phyloP scores from a whole-genome alignment of 2,113 vertebrate genomes.

The Piaya cayana region DNA sequence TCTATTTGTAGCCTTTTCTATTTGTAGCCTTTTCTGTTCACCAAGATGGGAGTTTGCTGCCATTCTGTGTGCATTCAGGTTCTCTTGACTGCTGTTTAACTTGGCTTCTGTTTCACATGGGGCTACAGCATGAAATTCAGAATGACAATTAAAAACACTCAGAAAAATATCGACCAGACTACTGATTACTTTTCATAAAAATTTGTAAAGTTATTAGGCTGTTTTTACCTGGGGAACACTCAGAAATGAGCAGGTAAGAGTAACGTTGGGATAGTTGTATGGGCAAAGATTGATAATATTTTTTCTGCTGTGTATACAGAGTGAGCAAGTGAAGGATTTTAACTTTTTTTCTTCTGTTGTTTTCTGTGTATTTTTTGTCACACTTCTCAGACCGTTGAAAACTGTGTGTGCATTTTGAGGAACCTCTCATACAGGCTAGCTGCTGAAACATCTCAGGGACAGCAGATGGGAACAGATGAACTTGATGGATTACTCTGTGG shows the following conservation, averaged over 20 bases:
- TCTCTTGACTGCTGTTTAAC: not conserved
- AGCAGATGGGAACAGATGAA: conserved; percentile 96
- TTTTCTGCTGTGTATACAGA: not conserved
- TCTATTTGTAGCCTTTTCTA: not conserved
- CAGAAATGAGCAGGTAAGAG: not conserved
- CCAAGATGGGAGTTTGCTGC: not conserved
- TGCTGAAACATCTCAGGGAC: conserved; percentile 98
- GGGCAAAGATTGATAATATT: not conserved
- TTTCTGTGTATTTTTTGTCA: not conserved
- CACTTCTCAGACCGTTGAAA: conserved; percentile 91
- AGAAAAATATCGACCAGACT: not conserved
- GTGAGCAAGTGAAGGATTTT: not conserved
- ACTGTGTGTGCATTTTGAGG: conserved; percentile 99
- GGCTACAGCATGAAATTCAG: not conserved
- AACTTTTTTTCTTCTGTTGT: not conserved
- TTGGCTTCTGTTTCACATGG: not conserved
- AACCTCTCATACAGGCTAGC: conserved; percentile 98
- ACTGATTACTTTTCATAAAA: not conserved
- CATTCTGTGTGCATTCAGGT: not conserved
- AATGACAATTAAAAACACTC: not conserved
- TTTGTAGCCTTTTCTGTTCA: not conserved
- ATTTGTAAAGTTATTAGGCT: not conserved
- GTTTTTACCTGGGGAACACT: not conserved
- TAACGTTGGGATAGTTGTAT: not conserved
- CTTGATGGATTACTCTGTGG: conserved; percentile 94